Evolutionary conservation across 2,797 vertebrate genomes (phyloP).

Genomic region (Apogon talboti): DNA sequence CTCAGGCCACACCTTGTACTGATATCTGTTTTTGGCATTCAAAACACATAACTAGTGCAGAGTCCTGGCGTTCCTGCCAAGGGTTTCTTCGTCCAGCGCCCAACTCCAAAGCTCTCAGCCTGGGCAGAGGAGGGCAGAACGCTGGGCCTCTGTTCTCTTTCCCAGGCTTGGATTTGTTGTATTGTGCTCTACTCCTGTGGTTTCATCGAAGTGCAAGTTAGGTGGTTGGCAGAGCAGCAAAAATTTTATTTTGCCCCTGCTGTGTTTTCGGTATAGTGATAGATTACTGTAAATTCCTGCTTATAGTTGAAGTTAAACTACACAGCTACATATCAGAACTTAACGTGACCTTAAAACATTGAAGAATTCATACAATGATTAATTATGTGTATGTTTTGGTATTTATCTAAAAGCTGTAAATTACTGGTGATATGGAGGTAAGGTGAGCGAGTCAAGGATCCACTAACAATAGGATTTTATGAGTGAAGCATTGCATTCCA

Average conservation of each 20-base stretch:
- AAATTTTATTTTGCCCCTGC: conserved; percentile 44
- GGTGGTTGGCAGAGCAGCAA: conserved; percentile 50
- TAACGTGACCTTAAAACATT: no score
- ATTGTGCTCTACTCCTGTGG: conserved; percentile 41
- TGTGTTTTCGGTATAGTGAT: conserved; percentile 25
- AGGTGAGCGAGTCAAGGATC: no score
- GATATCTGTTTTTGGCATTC: conserved; percentile 58
- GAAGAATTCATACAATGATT: no score
- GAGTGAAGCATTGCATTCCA: background rate
- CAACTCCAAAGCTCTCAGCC: conserved; percentile 48
- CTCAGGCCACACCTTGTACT: conserved; percentile 49
- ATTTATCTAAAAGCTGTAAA: no score
- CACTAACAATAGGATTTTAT: no score
- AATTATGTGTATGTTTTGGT: no score
- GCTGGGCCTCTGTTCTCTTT: conserved; percentile 54
- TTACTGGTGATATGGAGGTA: no score
- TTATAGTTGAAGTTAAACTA: background rate
- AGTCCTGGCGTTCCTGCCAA: conserved; percentile 53
- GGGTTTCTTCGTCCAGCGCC: conserved; percentile 47
- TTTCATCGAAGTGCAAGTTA: conserved; percentile 57
- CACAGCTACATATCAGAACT: no score
- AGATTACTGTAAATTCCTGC: conserved; percentile 22
- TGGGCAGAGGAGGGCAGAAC: conserved; percentile 42
- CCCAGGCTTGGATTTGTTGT: conserved; percentile 54
- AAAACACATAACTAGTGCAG: conserved; percentile 49